Base-by-base conservation (phyloP, 2,888 invertebrate species). In the Leptinotarsa peninsularis region DNA sequence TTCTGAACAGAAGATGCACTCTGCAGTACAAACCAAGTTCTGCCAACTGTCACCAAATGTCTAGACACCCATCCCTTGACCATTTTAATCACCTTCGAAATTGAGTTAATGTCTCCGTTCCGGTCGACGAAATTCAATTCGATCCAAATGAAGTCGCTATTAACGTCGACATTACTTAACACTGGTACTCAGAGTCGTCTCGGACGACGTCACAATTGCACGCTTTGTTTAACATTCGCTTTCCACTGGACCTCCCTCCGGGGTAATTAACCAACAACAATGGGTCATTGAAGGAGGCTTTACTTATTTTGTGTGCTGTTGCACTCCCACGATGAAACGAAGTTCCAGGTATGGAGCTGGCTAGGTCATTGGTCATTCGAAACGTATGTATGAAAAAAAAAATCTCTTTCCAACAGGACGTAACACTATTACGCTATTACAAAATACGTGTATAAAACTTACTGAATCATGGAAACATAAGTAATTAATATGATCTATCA, bases 61-160 rank as follows among this genome's bases (percentile, higher is more conserved):
- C 33, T 63, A n/a, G 27, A 10, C 27, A 15, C 17, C 63, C 13
- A 33, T 18, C 27, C 63, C 63, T 43, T n/a, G 1, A 63, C n/a
- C 17, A 58, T 58, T 58, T 58, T 58, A 27, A 58, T 58, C 23
- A 58, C 15, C 13, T 4, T 23, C 58, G 4, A 58, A 58, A 21
- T 23, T 15, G 23, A 63, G 17, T 43, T 33, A 17, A 63, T 33
- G 43, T 43, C 18, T 63, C n/a, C 63, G 63, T 63, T 63, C 27
- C 63, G 63, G 63, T 43, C 15, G 43, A 17, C 27, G 17, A 63
- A 33, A 63, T 43, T 15, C 33, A 76, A 77, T 76, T 79, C 72
- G 74, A 81, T 73, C 54, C 72, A 74, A 80, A 81, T 80, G 80
- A 81, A 81, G 79, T 78, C 78, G 79, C 78, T 77, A 79, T 81